Evolutionary conservation across 37 sponge, comb jelly and placozoan species (phyloP).

Genomic region (Diacarnus erythraeanus): DNA sequence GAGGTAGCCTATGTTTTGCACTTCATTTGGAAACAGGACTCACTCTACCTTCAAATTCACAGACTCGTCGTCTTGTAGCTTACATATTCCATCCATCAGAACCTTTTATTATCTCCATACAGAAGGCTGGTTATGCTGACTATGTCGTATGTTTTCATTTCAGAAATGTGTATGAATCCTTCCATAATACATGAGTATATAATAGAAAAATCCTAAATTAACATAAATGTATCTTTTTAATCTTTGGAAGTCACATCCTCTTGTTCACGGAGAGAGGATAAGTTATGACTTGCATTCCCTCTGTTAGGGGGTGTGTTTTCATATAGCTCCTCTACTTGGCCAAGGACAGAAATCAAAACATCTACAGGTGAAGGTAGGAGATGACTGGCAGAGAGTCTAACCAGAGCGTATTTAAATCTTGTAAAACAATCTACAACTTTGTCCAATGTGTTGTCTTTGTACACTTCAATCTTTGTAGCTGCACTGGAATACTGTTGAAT

Average conservation of each 20-base stretch:
- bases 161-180: slow-evolving; percentile 30
- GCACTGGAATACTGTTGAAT: too few relatives aligned
- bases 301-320: too few relatives aligned
- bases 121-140: slow-evolving; percentile 58
- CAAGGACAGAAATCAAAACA: neutral
- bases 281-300: too few relatives aligned
- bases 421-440: slow-evolving; percentile 31
- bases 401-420: slow-evolving; percentile 11
- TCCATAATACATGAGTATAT: too few relatives aligned
- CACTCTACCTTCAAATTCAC: slow-evolving; percentile 1
- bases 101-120: slow-evolving; percentile 91
- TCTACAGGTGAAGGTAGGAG: slow-evolving; percentile 3
- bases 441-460: slow-evolving; percentile 2
- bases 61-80: slow-evolving; percentile 70
- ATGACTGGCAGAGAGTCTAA: slow-evolving; percentile 5
- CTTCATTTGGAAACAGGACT: slow-evolving; percentile 27
- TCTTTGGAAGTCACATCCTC: too few relatives aligned
- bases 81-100: slow-evolving; percentile 94
- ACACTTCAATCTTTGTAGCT: neutral
- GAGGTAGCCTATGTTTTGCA: slow-evolving; percentile 38
- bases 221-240: neutral
- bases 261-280: too few relatives aligned
- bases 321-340: slow-evolving; percentile 20
- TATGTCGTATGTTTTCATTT: slow-evolving; percentile 84
- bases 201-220: neutral